Base-by-base conservation (phyloP, 2,113 vertebrate species). In the Murina feae region DNA sequence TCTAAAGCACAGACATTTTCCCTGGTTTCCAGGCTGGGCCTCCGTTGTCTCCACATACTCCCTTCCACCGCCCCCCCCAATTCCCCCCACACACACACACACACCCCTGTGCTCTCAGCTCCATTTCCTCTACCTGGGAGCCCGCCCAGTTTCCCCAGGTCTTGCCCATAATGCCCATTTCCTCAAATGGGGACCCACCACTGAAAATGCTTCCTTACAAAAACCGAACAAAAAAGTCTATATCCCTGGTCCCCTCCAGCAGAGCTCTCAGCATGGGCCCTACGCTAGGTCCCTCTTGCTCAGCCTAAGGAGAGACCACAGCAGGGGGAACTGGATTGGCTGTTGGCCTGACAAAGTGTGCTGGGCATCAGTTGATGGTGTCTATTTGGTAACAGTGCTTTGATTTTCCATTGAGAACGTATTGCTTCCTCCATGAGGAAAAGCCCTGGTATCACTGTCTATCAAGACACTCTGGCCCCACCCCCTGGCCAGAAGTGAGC, bases 341-440 rank as follows among this genome's bases (percentile, higher is more conserved):
- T 9, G 1, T 23, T 17, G 25, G 25, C 16, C 30, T 11, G 37
- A 30, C 49, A 18, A 25, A 39, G 55, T 13, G 60, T 37, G 3
- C 30, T n/a, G 23, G 88, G 39, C 75, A 55, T 5, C 1, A 9
- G 65, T 1, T 8, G 18, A 51, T 1, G 1, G 55, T 35, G 32
- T 8, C 65, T n/a, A 1, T 35, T 72, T 47, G 37, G 2, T 30
- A 6, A 87, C 1, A n/a, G 18, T 6, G 7, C 28, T n/a, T 58
- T 28, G 5, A 69, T 58, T 44, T 51, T 39, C 75, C 37, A 82
- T 0, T 18, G 14, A 76, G 60, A 51, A 88, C 9, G 7, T 7
- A 14, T n/a, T 63, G 10, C 51, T 58, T 16, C 17, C 20, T 35
- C n/a, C 1, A 2, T 0, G 0, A 11, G 3, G 5, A 72, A 44